phyloP scores from a whole-genome alignment of 2,113 vertebrate genomes.

The Neotragus pygmaeus region DNA sequence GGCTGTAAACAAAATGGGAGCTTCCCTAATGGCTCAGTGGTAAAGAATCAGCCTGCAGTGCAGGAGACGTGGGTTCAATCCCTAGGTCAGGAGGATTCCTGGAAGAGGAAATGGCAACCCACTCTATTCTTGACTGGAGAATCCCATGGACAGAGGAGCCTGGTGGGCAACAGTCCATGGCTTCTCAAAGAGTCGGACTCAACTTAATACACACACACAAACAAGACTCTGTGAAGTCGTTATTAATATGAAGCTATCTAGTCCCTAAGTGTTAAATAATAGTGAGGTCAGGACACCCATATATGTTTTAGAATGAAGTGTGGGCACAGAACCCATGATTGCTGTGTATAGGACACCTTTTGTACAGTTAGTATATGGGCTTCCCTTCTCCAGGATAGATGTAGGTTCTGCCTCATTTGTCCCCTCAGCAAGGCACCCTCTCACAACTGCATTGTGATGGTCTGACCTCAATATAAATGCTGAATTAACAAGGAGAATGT shows the following conservation, averaged over 20 bases:
- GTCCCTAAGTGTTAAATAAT: background rate
- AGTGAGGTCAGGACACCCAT: background rate
- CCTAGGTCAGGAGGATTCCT: background rate
- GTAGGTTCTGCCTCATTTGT: background rate
- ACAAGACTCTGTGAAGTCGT: background rate
- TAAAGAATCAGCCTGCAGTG: background rate
- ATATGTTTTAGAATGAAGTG: background rate
- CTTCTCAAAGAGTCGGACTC: background rate
- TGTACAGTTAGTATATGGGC: background rate
- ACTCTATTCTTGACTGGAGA: background rate
- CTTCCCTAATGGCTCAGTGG: background rate
- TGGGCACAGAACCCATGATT: too few species aligned
- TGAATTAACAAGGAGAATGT: background rate
- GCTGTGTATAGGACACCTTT: background rate
- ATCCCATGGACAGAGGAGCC: background rate
- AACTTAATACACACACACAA: background rate
- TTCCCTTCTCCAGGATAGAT: background rate
- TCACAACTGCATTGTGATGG: too few species aligned
- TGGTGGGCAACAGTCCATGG: background rate
- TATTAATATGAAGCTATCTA: background rate
- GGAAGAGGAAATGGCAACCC: background rate
- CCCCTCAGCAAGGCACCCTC: background rate
- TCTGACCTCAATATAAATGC: background rate
- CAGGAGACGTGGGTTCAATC: background rate
- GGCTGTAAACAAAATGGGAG: background rate